phyloP scores from a whole-genome alignment of 2,888 invertebrate species.

The Hyles lineata region DNA sequence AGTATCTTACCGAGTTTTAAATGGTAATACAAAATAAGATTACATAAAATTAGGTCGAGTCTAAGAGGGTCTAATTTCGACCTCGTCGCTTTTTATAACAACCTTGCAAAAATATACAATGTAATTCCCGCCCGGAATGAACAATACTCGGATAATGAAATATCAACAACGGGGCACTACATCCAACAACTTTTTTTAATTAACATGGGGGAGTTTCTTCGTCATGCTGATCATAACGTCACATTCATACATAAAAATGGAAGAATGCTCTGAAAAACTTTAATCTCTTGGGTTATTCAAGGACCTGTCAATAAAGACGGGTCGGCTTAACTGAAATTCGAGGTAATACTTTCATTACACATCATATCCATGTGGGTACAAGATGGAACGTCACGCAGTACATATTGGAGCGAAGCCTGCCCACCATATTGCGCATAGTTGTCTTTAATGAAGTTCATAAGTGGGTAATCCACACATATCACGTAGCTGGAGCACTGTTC shows the following conservation, averaged over 20 bases:
- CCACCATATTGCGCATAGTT: neutral
- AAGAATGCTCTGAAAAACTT: neutral
- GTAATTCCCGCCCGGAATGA: conserved; percentile 59
- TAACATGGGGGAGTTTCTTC: conserved; percentile 34
- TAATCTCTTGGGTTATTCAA: neutral
- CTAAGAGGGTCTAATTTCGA: conserved; percentile 66
- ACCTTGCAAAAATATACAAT: conserved; percentile 63
- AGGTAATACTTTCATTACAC: neutral
- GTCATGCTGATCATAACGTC: conserved; percentile 22
- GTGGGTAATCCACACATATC: conserved; percentile 61
- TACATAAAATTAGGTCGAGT: conserved; percentile 64
- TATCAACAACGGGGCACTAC: conserved; percentile 61
- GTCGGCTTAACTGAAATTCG: neutral
- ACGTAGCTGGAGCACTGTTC: conserved; percentile 51
- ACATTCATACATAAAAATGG: neutral
- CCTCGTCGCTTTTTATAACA: conserved; percentile 65
- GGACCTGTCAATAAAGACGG: neutral
- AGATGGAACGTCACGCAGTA: neutral
- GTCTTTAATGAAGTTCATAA: conserved; percentile 44
- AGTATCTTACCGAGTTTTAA: conserved; percentile 54
- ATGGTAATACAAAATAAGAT: conserved; percentile 66
- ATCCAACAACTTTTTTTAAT: conserved; percentile 53
- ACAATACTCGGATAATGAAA: conserved; percentile 69
- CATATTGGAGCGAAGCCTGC: neutral
- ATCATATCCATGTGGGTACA: neutral